Percentiles rank a stretch among this genome's conserved stretches.
phyloP scores from a whole-genome alignment of 2,113 vertebrate species.

The Mungos mungo region DNA sequence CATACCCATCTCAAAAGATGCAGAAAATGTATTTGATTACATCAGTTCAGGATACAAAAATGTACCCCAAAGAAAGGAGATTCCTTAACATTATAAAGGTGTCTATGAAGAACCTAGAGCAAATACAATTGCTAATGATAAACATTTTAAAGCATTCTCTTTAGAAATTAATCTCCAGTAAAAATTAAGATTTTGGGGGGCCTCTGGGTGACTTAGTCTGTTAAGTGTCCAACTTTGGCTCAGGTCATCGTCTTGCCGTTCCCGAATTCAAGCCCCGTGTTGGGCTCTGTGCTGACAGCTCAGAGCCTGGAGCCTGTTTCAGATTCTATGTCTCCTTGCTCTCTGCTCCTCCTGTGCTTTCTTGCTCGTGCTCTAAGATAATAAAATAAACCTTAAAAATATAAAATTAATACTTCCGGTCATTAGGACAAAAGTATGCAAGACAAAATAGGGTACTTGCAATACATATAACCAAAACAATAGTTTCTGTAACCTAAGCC shows the following conservation, averaged over 20 bases:
- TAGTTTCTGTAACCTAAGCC: background rate
- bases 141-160: slow-evolving; percentile 18
- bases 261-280: too few species aligned
- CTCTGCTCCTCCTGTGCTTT: too few species aligned
- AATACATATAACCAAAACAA: background rate
- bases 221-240: too few species aligned
- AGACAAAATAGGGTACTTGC: background rate
- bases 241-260: too few species aligned
- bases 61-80: background rate
- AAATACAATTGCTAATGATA: background rate
- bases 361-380: too few species aligned
- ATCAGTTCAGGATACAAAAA: background rate
- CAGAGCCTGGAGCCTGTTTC: too few species aligned
- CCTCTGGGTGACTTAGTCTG: too few species aligned
- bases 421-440: background rate
- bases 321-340: too few species aligned
- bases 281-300: too few species aligned
- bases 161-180: background rate
- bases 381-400: too few species aligned
- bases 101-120: background rate
- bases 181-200: background rate
- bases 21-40: background rate
- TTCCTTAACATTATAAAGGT: background rate
- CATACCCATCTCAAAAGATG: background rate
- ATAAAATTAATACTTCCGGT: background rate